Evolutionary conservation across 2,888 invertebrate species (phyloP), one percentile per base, ranked within the genome.

Genomic region (Tryphoninae sp.): DNA sequence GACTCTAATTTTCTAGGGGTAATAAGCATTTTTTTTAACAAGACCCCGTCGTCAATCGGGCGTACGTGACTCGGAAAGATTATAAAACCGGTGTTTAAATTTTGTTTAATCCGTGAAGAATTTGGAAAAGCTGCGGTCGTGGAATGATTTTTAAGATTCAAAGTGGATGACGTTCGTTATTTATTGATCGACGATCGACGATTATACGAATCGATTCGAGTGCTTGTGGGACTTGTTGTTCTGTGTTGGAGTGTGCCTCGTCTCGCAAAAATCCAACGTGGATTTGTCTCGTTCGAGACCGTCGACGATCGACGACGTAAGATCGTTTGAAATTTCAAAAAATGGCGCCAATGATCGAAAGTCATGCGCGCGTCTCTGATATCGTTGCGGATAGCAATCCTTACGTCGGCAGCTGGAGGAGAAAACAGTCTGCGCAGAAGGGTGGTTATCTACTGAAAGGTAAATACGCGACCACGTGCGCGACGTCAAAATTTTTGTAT

Each of bases 341-440:
- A 74, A 88, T 88, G 87, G 87, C 87, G 78, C 87, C 87, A 16
- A 88, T 86, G 85, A 85, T 85, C 62, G 87, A 87, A 53, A 86
- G 77, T 45, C 86, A 88, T 64, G 76, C 80, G 71, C 85, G 82
- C 40, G 49, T 73, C 26, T 53, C 81, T 55, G 75, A 82, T 45
- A 22, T 84, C 26, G 69, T 84, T 22, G 42, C 86, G 59, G 75
- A 82, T n/a, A 86, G 84, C 76, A 88, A 89, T 80, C 86, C 88
- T 16, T 89, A 87, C 69, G 72, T 84, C 69, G 85, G 78, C 51
- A 87, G 81, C 69, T 88, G 89, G 88, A 87, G 86, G 55, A 85
- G 87, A n/a, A 88, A 87, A 83, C 87, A 87, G 69, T 77, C 82
- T 65, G 74, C 81, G 2, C 80, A 81, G 51, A 89, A 86, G 85